phyloP scores from a whole-genome alignment of 2,113 vertebrate genomes.

The Dascyllus trimaculatus region DNA sequence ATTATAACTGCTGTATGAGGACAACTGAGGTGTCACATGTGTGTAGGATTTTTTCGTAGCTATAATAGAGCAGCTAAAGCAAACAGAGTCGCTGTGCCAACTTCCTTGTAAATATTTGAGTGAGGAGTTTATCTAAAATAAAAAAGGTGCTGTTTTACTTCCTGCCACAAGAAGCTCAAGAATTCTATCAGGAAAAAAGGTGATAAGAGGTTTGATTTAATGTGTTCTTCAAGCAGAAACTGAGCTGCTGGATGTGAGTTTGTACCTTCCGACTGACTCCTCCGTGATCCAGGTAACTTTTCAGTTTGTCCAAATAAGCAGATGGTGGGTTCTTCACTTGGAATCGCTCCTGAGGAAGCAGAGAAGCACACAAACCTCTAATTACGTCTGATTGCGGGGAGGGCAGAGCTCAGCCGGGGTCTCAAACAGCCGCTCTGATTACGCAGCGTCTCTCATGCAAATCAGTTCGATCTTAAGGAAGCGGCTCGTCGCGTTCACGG shows the following conservation, averaged over 20 bases:
- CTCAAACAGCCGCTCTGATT: conserved; percentile 36
- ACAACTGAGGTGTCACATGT: too few species aligned
- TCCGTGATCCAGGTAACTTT: conserved; percentile 89
- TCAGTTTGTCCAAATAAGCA: conserved; percentile 94
- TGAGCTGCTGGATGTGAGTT: neutral
- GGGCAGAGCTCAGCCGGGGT: conserved; percentile 18
- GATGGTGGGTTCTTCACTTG: conserved; percentile 94
- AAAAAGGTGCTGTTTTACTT: neutral
- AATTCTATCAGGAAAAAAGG: neutral
- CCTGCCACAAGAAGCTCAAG: conserved; percentile 5
- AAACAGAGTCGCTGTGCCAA: too few species aligned
- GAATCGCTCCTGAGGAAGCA: conserved; percentile 89
- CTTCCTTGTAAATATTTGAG: too few species aligned
- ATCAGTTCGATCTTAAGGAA: neutral
- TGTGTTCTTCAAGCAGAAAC: neutral
- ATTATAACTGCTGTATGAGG: too few species aligned
- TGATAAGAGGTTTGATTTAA: neutral
- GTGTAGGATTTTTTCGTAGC: neutral
- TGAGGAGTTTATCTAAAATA: too few species aligned
- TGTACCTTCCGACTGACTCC: conserved; percentile 90
- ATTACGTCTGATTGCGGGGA: conserved; percentile 39
- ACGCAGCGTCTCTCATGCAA: conserved; percentile 43
- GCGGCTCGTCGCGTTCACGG: too few species aligned
- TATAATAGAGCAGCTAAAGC: neutral
- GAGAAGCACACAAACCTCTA: conserved; percentile 25